phyloP scores from a whole-genome alignment of 2,888 invertebrate species.

The Drosophila falleni region DNA sequence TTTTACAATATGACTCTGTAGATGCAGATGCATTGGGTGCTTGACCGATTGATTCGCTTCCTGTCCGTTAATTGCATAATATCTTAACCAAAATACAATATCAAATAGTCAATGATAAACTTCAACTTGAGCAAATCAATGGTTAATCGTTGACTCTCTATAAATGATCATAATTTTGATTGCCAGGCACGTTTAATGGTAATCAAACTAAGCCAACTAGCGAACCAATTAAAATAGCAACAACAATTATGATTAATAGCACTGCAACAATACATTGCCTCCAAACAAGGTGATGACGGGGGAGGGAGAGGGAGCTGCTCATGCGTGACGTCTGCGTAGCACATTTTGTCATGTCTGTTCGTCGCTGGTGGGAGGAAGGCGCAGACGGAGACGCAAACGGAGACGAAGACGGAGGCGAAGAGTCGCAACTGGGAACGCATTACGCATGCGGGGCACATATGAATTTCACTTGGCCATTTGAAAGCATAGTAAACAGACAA shows the following conservation, averaged over 20 bases:
- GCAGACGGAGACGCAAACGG: too few species aligned
- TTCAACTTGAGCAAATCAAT: constrained; percentile 67
- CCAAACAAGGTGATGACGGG: neutral
- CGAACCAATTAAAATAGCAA: constrained; percentile 55
- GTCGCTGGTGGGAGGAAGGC: constrained; percentile 8
- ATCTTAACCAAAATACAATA: constrained; percentile 30
- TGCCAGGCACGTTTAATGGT: constrained; percentile 43
- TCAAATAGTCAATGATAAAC: constrained; percentile 56
- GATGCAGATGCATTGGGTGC: constrained; percentile 33
- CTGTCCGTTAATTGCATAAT: constrained; percentile 53
- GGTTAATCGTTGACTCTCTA: constrained; percentile 29
- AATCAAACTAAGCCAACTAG: constrained; percentile 56
- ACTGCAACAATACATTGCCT: constrained; percentile 21
- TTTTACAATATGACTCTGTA: neutral
- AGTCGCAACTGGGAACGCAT: constrained; percentile 39
- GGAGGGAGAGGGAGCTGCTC: constrained; percentile 13
- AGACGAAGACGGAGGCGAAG: neutral
- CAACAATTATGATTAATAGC: constrained; percentile 23
- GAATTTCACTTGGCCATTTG: constrained; percentile 77
- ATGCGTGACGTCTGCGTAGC: constrained; percentile 46
- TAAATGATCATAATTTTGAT: constrained; percentile 50
- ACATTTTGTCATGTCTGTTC: constrained; percentile 52
- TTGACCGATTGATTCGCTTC: constrained; percentile 53
- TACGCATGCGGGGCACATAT: constrained; percentile 64
- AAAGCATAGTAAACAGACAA: constrained; percentile 54